Conservation (phyloP, 2,113 vertebrate genomes). For the Elephas maximus region DNA sequence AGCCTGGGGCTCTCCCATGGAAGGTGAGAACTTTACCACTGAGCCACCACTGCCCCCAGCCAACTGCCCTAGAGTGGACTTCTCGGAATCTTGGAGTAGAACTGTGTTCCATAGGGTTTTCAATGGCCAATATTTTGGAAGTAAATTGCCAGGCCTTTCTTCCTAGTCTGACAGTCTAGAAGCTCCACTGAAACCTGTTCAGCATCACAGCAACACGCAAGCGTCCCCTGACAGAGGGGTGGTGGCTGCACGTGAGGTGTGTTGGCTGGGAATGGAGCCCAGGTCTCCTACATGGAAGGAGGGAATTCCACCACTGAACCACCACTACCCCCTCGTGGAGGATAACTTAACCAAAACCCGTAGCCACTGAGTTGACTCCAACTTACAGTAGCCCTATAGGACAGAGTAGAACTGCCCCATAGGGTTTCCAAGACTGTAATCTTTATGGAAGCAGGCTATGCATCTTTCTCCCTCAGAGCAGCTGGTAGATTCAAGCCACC, state of each 20-base stretch:
- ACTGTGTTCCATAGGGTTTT: no score
- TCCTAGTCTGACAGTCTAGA: neutral
- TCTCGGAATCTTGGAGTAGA: no score
- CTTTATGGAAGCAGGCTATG: neutral
- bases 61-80: no score
- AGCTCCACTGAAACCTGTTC: neutral
- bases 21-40: neutral
- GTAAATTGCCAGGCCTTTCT: neutral
- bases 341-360: no score
- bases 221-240: no score
- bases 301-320: neutral
- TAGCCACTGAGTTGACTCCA: neutral
- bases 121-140: neutral
- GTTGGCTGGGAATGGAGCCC: no score
- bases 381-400: neutral
- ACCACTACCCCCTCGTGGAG: neutral
- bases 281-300: no score
- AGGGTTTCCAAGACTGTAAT: neutral
- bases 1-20: no score
- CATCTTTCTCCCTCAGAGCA: no score
- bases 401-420: neutral
- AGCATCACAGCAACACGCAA: neutral
- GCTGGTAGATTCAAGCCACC: no score
- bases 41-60: neutral
- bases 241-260: no score